Base-by-base conservation (phyloP, 2,888 invertebrate genomes). In the Emmelina monodactyla region DNA sequence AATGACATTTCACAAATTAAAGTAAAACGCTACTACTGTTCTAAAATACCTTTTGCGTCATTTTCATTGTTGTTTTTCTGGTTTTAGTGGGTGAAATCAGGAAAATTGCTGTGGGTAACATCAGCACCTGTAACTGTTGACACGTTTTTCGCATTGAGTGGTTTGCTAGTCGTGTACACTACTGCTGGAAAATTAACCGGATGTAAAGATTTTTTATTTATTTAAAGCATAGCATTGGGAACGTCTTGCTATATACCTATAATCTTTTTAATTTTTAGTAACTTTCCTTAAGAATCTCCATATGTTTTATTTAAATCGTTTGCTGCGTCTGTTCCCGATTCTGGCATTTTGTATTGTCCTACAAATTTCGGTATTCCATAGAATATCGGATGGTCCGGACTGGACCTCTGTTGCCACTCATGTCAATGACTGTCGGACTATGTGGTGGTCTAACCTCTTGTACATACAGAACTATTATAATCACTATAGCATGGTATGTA, bases 121-220 rank as follows among this genome's bases (percentile, higher is more conserved):
- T 44, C 62, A 1, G 64, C 53, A 1, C 55, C 80, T 2, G 69
- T 84, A 2, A 76, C 84, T 9, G 86, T 87, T 1, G 88, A 88
- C 43, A 83, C 86, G 1, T 88, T 88, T 54, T 85, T 87, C 49
- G 46, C 59, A 16, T 35, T 72, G 14, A 54, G 55, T 16, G 72
- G 72, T 4, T 34, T 72, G 3, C 46, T 72, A 0, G 22, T 69
- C 1, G 68, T 71, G 0, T 72, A 72, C 15, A 62, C 68, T 0
- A 51, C 58, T 2, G 58, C 50, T 6, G 57, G 58, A 3, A 71
- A 70, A 41, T 39, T 69, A 29, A 53, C 44, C 13, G 50, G 56
- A 48, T 41, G 70, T 71, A 46, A 55, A 60, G 52, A 14, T n/a
- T n/a, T n/a, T n/a, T n/a, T 33, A n/a, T n/a, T n/a, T n/a, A n/a